phyloP scores from a whole-genome alignment of 2,113 vertebrate species.

The Zosterops japonicus region DNA sequence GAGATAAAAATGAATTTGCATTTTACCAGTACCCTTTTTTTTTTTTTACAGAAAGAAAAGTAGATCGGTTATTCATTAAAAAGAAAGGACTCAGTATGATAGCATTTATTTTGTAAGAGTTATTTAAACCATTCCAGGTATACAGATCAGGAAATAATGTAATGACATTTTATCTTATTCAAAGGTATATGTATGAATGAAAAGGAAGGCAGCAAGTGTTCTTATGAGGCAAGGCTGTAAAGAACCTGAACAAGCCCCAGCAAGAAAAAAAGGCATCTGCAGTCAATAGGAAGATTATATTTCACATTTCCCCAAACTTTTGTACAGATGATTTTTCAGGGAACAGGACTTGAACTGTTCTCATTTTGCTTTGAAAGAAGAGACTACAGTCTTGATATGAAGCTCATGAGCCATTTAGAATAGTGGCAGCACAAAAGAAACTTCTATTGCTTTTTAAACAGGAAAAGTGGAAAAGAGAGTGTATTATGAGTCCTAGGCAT shows the following conservation, averaged over 20 bases:
- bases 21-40: not conserved
- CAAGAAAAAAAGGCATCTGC: not conserved
- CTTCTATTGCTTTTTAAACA: not conserved
- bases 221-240: not conserved
- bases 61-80: not conserved
- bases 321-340: not conserved
- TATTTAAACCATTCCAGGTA: not conserved
- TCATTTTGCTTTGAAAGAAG: conserved; percentile 5
- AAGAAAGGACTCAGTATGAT: not conserved
- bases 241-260: not conserved
- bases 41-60: not conserved
- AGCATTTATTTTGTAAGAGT: not conserved
- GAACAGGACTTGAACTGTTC: not conserved
- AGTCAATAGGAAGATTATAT: not conserved
- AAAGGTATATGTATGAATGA: not conserved
- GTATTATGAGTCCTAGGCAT: not conserved
- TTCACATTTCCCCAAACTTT: not conserved
- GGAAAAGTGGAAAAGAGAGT: not conserved
- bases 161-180: not conserved
- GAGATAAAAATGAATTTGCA: not conserved
- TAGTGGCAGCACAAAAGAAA: not conserved
- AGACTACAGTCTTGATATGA: not conserved
- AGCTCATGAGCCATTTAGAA: not conserved
- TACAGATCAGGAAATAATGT: not conserved
- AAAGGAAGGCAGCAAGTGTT: not conserved